Base-by-base conservation (phyloP, 2,888 invertebrate species). In the Dasysyrphus tricinctus region DNA sequence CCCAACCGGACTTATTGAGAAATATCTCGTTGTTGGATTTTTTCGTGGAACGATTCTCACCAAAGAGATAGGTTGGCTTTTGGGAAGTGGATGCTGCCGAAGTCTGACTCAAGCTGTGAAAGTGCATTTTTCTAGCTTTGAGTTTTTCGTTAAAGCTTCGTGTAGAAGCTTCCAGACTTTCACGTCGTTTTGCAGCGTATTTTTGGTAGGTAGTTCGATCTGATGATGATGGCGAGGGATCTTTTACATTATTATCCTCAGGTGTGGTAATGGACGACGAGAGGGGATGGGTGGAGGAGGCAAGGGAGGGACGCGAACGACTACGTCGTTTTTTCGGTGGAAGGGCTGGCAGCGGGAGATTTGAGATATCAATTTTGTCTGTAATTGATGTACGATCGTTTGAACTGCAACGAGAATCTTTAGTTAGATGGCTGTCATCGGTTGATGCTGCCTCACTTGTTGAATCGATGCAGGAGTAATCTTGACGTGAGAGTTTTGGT, bases 1-100 rank as follows among this genome's bases (percentile, higher is more conserved):
- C 93, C 93, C 93, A 93, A 29, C 93, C 93, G 39, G 93, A 93
- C 77, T 93, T 93, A 83, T 92, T 93, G 5, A 93, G 89, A 65
- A 91, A 93, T 56, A 93, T 92, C 88, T 92, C 91, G 86, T 92
- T 92, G 75, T 91, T 91, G 39, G 81, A 85, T 54, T 85, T 79
- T 34, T 87, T 87, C 0, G 47, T 16, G 14, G 87, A 63, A 8
- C 69, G 73, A 49, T 90, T 91, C 78, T 93, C 93, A 0, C 93
- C 93, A 80, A 93, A 93, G 11, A 93, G 88, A 89, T 93, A 93
- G 0, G 92, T 92, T 37, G 92, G 92, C 84, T 91, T 91, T 24
- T 89, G 88, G 7, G 88, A 82, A 44, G 78, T 81, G 44, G 80
- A 88, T 73, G 85, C 89, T 85, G 67, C 90, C 88, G 81, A 90